Conservation (phyloP, 1,140 invertebrate genomes). For the Zophobas atratus region DNA sequence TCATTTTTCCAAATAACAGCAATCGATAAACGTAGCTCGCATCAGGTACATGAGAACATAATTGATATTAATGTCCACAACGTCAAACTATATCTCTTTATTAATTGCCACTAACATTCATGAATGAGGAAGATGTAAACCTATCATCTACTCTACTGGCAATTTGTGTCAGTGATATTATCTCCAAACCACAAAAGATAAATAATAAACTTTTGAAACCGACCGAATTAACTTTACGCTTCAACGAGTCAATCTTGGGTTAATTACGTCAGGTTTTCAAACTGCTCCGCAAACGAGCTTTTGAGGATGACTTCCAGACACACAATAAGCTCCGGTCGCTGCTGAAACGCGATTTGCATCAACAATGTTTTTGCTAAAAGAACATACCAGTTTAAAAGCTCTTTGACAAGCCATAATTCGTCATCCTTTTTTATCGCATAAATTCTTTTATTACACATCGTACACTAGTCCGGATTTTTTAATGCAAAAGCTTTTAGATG, state of each 20-base stretch:
- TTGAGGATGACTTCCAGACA: constrained; percentile 28
- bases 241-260: constrained; percentile 9
- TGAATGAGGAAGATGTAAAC: not conserved
- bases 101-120: constrained; percentile 1
- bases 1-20: not conserved
- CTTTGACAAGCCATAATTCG: constrained; percentile 16
- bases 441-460: constrained; percentile 18
- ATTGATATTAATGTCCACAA: constrained; percentile 12
- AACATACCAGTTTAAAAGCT: constrained; percentile 15
- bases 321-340: constrained; percentile 29
- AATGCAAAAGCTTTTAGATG: constrained; percentile 17
- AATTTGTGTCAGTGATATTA: not conserved
- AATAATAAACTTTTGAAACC: constrained; percentile 4
- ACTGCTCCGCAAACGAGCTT: constrained; percentile 19
- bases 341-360: constrained; percentile 39
- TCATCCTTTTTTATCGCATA: constrained; percentile 15
- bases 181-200: not conserved
- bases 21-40: not conserved
- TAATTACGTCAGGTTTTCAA: constrained; percentile 35
- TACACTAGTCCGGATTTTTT: constrained; percentile 3
- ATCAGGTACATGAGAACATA: not conserved
- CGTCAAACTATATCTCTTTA: constrained; percentile 2
- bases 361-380: constrained; percentile 27
- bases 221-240: constrained; percentile 4
- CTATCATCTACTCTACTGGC: not conserved